Evolutionary conservation across 2,113 vertebrate species (phyloP), one percentile per base, ranked within the genome.

Genomic region (Scatophagus argus): DNA sequence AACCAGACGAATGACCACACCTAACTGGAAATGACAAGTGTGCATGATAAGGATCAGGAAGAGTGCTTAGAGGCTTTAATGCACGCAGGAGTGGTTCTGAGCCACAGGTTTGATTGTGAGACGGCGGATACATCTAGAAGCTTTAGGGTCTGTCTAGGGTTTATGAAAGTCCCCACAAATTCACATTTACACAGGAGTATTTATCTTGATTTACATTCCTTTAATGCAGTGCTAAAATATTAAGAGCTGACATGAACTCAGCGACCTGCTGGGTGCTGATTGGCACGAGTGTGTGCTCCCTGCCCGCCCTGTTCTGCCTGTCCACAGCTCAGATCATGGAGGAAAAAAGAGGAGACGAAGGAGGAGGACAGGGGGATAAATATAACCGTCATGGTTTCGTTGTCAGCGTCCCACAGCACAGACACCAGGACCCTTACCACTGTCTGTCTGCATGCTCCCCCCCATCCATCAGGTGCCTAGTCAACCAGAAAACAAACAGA

Each of bases 271-370:
- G 82, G 66, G 68, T 67, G 82, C 79, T 62, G 79, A 79, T 58
- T 76, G 71, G 70, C 71, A 65, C 38, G 32, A 66, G 85, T 77
- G 86, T 85, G 77, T 88, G 78, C 72, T 74, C 78, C 62, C 44
- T 79, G 87, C 88, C 91, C 89, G 89, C 82, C 91, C 87, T 83
- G 68, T 86, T 66, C 43, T 49, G 81, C 70, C 75, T 60, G 76
- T 75, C 64, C 75, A 72, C 81, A 68, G 52, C 78, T 84, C 70
- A 74, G 56, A 52, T 78, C 78, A 73, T n/a, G 39, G 41, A 71
- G 65, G 65, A 65, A 27, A 54, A 43, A 47, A 27, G 56, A 64
- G 60, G 72, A 59, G 39, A 27, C 8, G 46, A 46, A 66, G 41
- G 62, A 73, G 71, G 56, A 51, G 44, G 79, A 66, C 72, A 72